phyloP scores from a whole-genome alignment of 2,797 vertebrate genomes.

The Pseudochirops corinnae region DNA sequence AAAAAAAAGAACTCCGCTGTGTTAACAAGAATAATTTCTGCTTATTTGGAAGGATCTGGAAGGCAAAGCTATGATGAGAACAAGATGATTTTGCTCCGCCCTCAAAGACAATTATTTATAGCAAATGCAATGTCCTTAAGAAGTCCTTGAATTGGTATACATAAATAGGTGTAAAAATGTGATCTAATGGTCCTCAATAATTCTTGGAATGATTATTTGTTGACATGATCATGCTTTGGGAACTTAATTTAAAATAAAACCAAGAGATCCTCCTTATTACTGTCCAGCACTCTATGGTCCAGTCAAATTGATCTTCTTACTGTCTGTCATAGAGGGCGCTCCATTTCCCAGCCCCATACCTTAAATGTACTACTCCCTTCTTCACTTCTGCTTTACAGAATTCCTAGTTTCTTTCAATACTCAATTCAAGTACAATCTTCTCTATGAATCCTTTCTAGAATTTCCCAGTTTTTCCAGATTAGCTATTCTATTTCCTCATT shows the following conservation, averaged over 20 bases:
- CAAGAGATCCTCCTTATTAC: not conserved
- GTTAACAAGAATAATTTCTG: not conserved
- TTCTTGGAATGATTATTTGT: not conserved
- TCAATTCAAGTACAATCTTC: not conserved
- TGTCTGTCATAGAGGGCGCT: not conserved
- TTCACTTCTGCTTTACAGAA: not conserved
- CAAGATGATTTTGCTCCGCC: constrained; percentile 17
- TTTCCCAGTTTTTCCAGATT: not conserved
- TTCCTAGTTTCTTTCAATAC: not conserved
- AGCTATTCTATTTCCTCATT: not conserved
- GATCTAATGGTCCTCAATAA: not conserved
- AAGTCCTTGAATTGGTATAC: not conserved
- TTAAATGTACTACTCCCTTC: not conserved
- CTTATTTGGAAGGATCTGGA: not conserved
- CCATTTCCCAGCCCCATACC: not conserved
- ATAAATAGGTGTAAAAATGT: not conserved
- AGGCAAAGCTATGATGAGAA: constrained; percentile 4
- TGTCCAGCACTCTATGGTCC: not conserved
- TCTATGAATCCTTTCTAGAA: not conserved
- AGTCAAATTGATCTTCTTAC: not conserved
- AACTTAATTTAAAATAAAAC: not conserved
- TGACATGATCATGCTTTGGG: not conserved
- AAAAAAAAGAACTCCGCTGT: not conserved
- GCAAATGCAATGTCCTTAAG: not conserved
- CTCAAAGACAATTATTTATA: constrained; percentile 45